These are phyloP conservation scores for Caenorhabditis becei DNA, from an alignment of 2,888 invertebrate species.

Conservation along the genomic window DNA sequence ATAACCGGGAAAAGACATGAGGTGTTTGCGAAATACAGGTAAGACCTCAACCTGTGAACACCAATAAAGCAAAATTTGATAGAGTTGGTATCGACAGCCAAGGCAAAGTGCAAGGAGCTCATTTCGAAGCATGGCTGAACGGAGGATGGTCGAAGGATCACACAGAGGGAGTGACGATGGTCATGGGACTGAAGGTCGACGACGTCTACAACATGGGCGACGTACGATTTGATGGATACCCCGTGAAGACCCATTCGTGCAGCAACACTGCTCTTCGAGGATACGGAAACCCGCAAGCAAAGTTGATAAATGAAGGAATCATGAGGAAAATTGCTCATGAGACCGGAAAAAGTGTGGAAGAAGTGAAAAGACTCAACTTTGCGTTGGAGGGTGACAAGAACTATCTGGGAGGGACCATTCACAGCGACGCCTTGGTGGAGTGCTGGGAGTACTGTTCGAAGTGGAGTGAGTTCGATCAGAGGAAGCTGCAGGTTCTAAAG, in stretches of 20 bases:
- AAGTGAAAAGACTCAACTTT: slow-evolving; percentile 82
- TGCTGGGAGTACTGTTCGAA: slow-evolving; percentile 90
- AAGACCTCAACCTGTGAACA: not conserved
- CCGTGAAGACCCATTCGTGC: slow-evolving; percentile 91
- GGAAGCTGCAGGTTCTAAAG: slow-evolving; percentile 85
- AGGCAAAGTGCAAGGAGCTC: slow-evolving; percentile 88
- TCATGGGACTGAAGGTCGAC: slow-evolving; percentile 50
- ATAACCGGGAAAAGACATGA: slow-evolving; percentile 93
- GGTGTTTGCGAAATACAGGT: slow-evolving; percentile 88
- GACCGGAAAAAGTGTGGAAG: slow-evolving; percentile 86
- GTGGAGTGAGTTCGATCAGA: slow-evolving; percentile 86
- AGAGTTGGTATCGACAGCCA: slow-evolving; percentile 84
- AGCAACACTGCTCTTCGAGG: slow-evolving; percentile 92
- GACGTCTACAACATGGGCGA: slow-evolving; percentile 87
- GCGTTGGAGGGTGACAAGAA: slow-evolving; percentile 27
- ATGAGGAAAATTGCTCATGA: slow-evolving; percentile 88
- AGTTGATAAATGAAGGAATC: slow-evolving; percentile 89
- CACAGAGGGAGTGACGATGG: slow-evolving; percentile 83
- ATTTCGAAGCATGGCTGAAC: slow-evolving; percentile 89
- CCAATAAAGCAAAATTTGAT: too few species aligned
- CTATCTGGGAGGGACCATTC: slow-evolving; percentile 29
- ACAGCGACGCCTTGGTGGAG: slow-evolving; percentile 77
- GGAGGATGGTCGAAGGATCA: slow-evolving; percentile 90
- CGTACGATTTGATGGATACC: slow-evolving; percentile 86
- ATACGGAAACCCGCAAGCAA: slow-evolving; percentile 93